Percentiles rank a stretch among this genome's conserved stretches.
Conservation (phyloP, 2,113 vertebrate genomes). For the Neogobius melanostomus region DNA sequence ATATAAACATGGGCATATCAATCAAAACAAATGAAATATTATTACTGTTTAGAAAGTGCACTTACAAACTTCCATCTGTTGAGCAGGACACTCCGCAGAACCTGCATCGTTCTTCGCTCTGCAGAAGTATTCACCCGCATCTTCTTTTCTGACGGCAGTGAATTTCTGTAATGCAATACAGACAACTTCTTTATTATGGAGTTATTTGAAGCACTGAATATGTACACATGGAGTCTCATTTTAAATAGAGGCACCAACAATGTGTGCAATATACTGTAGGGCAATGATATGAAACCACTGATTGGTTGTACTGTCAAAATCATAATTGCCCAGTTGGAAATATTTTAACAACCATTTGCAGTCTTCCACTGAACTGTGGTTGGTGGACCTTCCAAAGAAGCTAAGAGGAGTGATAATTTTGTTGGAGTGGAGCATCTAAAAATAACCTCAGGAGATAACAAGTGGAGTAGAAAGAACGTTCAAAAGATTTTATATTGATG, state of each 20-base stretch:
- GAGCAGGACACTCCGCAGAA: conserved; percentile 82
- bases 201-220: neutral
- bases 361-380: neutral
- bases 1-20: neutral
- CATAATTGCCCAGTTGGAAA: neutral
- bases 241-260: no score
- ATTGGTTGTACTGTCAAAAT: no score
- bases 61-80: conserved; percentile 98
- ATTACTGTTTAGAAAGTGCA: conserved; percentile 35
- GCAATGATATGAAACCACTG: no score
- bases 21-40: neutral
- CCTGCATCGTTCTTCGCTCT: conserved; percentile 89
- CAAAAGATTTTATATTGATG: conserved; percentile 15
- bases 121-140: conserved; percentile 89
- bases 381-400: conserved; percentile 1
- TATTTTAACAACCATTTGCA: neutral
- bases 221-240: no score
- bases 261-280: neutral
- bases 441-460: conserved; percentile 24
- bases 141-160: conserved; percentile 85
- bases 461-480: conserved; percentile 14
- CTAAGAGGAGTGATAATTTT: conserved; percentile 10
- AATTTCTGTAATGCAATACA: conserved; percentile 79
- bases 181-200: neutral
- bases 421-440: conserved; percentile 30